These are phyloP conservation scores for Drosophila pruinosa DNA, from an alignment of 1,140 invertebrate genomes.

Conservation along the genomic window DNA sequence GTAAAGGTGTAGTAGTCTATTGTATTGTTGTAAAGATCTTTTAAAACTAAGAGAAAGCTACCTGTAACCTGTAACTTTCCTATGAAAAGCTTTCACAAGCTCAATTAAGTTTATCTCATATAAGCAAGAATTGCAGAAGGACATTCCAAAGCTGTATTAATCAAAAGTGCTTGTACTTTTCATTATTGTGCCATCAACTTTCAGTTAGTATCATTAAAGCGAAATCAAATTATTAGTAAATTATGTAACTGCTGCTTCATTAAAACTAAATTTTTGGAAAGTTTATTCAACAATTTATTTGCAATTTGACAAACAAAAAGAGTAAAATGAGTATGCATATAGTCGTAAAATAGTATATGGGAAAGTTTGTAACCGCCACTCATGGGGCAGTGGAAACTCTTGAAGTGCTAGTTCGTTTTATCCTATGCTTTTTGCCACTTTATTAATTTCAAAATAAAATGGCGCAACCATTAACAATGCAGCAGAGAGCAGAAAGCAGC, in stretches of 20 bases:
- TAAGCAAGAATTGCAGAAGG: no score
- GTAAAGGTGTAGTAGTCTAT: no score
- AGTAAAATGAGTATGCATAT: slow-evolving; percentile 30
- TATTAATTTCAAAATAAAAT: slow-evolving; percentile 79
- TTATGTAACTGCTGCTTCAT: slow-evolving; percentile 30
- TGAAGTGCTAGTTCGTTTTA: slow-evolving; percentile 45
- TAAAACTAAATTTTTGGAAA: slow-evolving; percentile 36
- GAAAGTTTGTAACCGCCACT: slow-evolving; percentile 44
- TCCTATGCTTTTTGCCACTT: slow-evolving; percentile 59
- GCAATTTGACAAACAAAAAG: slow-evolving; percentile 5
- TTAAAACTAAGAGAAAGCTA: no score
- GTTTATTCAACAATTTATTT: slow-evolving; percentile 30
- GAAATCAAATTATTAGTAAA: slow-evolving; percentile 21
- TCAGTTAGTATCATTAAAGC: slow-evolving; percentile 16
- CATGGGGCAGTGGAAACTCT: slow-evolving; percentile 15
- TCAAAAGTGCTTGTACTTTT: neutral
- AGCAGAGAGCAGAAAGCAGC: slow-evolving; percentile 23
- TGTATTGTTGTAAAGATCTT: no score
- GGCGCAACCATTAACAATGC: slow-evolving; percentile 67
- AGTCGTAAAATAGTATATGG: neutral
- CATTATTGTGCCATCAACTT: neutral
- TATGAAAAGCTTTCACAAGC: no score
- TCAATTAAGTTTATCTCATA: no score
- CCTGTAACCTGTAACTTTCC: no score
- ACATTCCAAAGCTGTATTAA: no score